These are phyloP conservation scores for Hippocampus abdominalis DNA, from an alignment of 2,113 vertebrate genomes.

Conservation along the genomic window DNA sequence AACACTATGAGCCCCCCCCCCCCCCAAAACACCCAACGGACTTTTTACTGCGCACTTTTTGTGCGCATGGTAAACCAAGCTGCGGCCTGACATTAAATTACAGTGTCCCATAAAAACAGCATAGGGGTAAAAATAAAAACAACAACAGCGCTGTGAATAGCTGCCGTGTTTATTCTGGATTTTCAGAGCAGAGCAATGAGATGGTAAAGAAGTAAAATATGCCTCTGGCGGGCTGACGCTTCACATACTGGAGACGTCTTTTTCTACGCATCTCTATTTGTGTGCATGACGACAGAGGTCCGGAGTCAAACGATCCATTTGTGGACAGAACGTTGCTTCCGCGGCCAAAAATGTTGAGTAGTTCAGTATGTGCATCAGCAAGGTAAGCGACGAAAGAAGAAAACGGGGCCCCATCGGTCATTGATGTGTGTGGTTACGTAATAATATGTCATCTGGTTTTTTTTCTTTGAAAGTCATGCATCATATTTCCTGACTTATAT, in stretches of 20 bases:
- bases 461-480: neutral
- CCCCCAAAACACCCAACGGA: no score
- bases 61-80: neutral
- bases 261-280: slow-evolving; percentile 19
- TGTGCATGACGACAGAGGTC: slow-evolving; percentile 5
- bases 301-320: slow-evolving; percentile 29
- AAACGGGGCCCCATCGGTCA: slow-evolving; percentile 14
- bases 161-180: slow-evolving; percentile 25
- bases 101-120: neutral
- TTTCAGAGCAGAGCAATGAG: slow-evolving; percentile 8
- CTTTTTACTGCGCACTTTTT: neutral
- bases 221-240: slow-evolving; percentile 9
- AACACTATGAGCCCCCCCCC: no score
- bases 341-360: slow-evolving; percentile 11
- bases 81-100: neutral
- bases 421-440: slow-evolving; percentile 14
- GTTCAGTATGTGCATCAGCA: slow-evolving; percentile 24
- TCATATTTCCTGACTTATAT: slow-evolving; percentile 6
- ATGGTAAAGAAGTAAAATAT: slow-evolving; percentile 21
- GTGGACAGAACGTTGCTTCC: slow-evolving; percentile 16
- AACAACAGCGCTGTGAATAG: slow-evolving; percentile 9
- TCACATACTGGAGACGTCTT: slow-evolving; percentile 10
- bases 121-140: neutral
- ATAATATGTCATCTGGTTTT: slow-evolving; percentile 15
- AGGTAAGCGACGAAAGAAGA: neutral